Conservation (phyloP, 2,888 invertebrate genomes). For the Oscheius sp. region DNA sequence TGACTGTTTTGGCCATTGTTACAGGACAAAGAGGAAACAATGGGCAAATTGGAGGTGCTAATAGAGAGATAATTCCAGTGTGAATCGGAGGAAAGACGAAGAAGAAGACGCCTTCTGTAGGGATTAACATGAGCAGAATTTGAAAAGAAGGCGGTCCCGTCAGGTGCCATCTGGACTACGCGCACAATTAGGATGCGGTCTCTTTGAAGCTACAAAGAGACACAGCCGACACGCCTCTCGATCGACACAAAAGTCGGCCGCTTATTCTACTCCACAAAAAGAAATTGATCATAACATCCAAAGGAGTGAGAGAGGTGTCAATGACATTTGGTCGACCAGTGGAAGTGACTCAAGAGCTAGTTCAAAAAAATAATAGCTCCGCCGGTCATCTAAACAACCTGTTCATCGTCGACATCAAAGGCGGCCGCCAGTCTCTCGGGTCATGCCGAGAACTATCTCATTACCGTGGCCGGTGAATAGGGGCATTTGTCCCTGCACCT, state of each 20-base stretch:
- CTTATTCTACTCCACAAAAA: not conserved
- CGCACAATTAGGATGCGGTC: conserved; percentile 32
- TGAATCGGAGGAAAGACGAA: not conserved
- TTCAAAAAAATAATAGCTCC: not conserved
- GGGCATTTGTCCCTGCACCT: not conserved
- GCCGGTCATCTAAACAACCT: not conserved
- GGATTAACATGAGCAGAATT: conserved; percentile 14
- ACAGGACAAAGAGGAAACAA: not conserved
- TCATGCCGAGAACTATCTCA: conserved; percentile 3
- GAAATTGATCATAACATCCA: no score
- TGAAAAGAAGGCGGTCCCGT: conserved; percentile 21
- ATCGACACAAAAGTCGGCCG: conserved; percentile 19
- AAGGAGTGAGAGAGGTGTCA: no score
- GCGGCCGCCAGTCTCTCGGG: conserved; percentile 20
- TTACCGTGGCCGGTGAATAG: not conserved
- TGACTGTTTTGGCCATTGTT: not conserved
- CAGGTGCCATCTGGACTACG: conserved; percentile 34
- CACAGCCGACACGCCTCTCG: conserved; percentile 34
- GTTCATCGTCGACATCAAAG: not conserved
- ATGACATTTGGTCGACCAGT: not conserved
- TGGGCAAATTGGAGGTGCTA: not conserved
- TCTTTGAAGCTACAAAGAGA: conserved; percentile 22
- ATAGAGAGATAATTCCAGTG: not conserved
- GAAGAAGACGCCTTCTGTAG: not conserved
- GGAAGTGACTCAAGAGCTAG: not conserved